Conservation (phyloP, 2,888 invertebrate genomes). For the Liposcelis brunnea region DNA sequence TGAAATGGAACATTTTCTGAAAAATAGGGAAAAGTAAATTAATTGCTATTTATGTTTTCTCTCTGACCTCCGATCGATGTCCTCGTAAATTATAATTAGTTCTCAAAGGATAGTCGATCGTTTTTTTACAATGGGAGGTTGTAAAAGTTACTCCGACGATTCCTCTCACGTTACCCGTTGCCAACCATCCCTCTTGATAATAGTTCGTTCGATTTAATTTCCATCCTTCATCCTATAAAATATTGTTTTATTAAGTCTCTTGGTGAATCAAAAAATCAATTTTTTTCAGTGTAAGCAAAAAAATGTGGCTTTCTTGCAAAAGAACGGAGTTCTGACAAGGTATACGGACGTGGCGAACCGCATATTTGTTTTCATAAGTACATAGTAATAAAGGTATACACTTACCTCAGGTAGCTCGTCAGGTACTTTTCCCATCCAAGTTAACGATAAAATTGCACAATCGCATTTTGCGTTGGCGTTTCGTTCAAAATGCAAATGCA, state of each 20-base stretch:
- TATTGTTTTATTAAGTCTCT: background rate
- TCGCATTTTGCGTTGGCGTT: slow-evolving; percentile 88
- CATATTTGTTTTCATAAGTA: too few relatives aligned
- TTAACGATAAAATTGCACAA: slow-evolving; percentile 82
- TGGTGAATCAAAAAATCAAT: background rate
- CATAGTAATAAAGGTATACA: too few relatives aligned
- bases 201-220: slow-evolving; percentile 87
- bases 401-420: slow-evolving; percentile 86
- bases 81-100: slow-evolving; percentile 96
- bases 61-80: slow-evolving; percentile 75
- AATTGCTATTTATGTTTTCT: slow-evolving; percentile 1
- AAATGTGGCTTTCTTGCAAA: too few relatives aligned
- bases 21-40: slow-evolving; percentile 10
- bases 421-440: slow-evolving; percentile 98
- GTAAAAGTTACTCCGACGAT: slow-evolving; percentile 94
- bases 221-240: slow-evolving; percentile 80
- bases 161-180: slow-evolving; percentile 85
- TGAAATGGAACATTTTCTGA: slow-evolving; percentile 24
- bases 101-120: slow-evolving; percentile 65
- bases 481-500: slow-evolving; percentile 94
- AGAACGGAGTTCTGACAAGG: too few relatives aligned
- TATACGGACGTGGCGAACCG: too few relatives aligned
- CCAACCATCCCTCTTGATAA: slow-evolving; percentile 95
- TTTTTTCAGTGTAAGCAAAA: too few relatives aligned
- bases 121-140: slow-evolving; percentile 74